A percentile compares a stretch with the other conserved stretches of the same genome.
Conservation (phyloP, 2,888 invertebrate species). For the Rambutsinella grinnellia region DNA sequence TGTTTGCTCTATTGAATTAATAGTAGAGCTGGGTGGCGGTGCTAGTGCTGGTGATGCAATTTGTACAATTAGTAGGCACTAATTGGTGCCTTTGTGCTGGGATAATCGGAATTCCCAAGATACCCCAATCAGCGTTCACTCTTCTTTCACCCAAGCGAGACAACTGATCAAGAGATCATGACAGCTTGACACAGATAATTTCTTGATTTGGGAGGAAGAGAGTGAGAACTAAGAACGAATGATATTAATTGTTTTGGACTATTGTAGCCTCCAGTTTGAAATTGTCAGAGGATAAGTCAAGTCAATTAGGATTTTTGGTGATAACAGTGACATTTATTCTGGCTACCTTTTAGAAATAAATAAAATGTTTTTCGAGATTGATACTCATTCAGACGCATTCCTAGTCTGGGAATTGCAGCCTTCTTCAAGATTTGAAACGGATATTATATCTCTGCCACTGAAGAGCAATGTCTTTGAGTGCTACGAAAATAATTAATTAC, state of each 20-base stretch:
- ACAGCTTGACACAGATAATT: too few species aligned
- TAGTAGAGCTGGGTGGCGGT: background rate
- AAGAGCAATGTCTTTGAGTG: too few species aligned
- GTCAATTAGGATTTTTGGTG: background rate
- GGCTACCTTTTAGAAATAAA: background rate
- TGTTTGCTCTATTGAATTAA: slow-evolving; percentile 19
- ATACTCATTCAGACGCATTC: background rate
- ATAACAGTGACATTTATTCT: background rate
- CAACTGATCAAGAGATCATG: background rate
- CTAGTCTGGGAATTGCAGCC: background rate
- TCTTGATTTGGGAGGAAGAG: background rate
- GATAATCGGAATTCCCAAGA: slow-evolving; percentile 6
- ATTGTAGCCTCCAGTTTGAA: too few species aligned
- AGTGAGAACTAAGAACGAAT: too few species aligned
- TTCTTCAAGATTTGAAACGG: background rate
- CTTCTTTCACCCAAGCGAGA: background rate
- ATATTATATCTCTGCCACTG: too few species aligned
- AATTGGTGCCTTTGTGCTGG: background rate
- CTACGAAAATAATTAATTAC: slow-evolving; percentile 4
- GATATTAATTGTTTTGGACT: too few species aligned
- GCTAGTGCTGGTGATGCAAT: background rate
- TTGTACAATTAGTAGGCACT: background rate
- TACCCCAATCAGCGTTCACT: slow-evolving; percentile 2
- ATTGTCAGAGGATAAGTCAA: too few species aligned
- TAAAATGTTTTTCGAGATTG: background rate